These are phyloP conservation scores for Platypus cylindrus DNA, from an alignment of 2,888 invertebrate genomes.

Conservation along the genomic window DNA sequence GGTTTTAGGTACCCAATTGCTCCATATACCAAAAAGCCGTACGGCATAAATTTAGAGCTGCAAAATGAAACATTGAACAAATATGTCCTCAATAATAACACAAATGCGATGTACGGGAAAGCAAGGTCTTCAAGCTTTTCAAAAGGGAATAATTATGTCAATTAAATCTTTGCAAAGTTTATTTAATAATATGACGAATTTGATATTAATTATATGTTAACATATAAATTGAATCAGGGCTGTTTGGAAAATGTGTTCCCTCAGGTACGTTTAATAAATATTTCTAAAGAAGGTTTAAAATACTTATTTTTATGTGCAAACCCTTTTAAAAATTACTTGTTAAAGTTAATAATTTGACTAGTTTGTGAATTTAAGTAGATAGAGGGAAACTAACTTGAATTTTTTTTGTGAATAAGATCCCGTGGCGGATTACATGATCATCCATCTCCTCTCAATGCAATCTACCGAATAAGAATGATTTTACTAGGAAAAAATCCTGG, in stretches of 20 bases:
- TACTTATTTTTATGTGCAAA: too few species aligned
- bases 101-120: conserved; percentile 17
- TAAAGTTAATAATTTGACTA: too few species aligned
- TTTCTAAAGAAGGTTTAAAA: too few species aligned
- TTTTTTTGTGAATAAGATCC: conserved; percentile 9
- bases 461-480: conserved; percentile 11
- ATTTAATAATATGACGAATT: conserved; percentile 7
- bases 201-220: conserved; percentile 14
- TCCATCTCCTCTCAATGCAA: conserved; percentile 10
- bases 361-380: too few species aligned
- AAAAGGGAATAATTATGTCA: conserved; percentile 18
- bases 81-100: too few species aligned
- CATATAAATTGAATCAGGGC: conserved; percentile 19
- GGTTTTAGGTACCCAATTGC: too few species aligned
- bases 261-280: too few species aligned
- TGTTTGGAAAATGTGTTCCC: too few species aligned
- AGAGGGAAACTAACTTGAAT: too few species aligned
- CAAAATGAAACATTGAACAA: too few species aligned
- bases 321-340: too few species aligned
- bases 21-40: conserved; percentile 17
- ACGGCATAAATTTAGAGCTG: conserved; percentile 15
- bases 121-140: conserved; percentile 9
- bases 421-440: conserved; percentile 9
- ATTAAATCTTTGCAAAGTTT: conserved; percentile 14
- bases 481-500: conserved; percentile 13